These are phyloP conservation scores for Dufourea novaeangliae DNA, from an alignment of 1,140 invertebrate species.

Conservation along the genomic window DNA sequence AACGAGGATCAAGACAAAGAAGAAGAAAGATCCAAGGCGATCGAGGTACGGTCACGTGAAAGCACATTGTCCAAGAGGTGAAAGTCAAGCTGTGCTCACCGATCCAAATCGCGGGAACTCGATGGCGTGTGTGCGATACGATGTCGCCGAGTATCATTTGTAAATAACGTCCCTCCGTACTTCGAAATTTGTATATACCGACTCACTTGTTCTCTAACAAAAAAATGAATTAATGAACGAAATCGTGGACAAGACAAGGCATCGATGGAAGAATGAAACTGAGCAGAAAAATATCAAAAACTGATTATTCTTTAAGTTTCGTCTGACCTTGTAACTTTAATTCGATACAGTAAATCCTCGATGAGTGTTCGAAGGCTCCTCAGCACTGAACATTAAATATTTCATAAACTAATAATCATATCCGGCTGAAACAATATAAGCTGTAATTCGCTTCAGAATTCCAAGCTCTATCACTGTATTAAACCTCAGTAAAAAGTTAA, in stretches of 20 bases:
- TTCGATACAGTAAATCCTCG: too few relatives aligned
- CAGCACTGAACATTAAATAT: too few relatives aligned
- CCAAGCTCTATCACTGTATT: too few relatives aligned
- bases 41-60: slow-evolving; percentile 59
- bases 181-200: slow-evolving; percentile 56
- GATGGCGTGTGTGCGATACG: slow-evolving; percentile 27
- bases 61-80: slow-evolving; percentile 65
- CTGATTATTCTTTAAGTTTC: not conserved
- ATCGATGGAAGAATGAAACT: not conserved
- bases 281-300: not conserved
- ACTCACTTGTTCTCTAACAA: not conserved
- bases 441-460: too few relatives aligned
- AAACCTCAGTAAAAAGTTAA: too few relatives aligned
- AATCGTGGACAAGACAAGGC: not conserved
- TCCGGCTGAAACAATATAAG: too few relatives aligned
- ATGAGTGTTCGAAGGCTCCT: too few relatives aligned
- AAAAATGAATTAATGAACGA: not conserved
- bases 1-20: slow-evolving; percentile 41
- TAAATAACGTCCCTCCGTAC: slow-evolving; percentile 31
- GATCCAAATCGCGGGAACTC: slow-evolving; percentile 57
- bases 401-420: too few relatives aligned
- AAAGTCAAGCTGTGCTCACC: slow-evolving; percentile 65
- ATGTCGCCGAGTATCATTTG: slow-evolving; percentile 15
- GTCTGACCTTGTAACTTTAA: not conserved
- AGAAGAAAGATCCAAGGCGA: slow-evolving; percentile 55